Percentiles rank a stretch among this genome's conserved stretches.
Evolutionary conservation across 2,797 vertebrate genomes (phyloP).

Genomic region (Coccyzus lansbergi): DNA sequence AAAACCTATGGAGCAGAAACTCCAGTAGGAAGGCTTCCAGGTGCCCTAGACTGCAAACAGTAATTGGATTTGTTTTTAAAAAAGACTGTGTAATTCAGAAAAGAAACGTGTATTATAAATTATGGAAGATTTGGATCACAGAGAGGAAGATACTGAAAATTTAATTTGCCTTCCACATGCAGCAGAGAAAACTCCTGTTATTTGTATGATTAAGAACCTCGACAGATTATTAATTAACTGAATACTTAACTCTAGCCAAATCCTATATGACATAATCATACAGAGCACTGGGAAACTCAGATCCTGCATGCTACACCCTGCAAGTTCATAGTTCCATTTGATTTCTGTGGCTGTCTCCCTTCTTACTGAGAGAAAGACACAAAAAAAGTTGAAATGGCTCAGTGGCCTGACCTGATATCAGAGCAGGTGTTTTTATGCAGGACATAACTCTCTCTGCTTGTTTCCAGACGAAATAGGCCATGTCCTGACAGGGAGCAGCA

Average conservation of each 20-base stretch:
- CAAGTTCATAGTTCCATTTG: background rate
- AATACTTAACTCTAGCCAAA: background rate
- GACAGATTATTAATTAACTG: background rate
- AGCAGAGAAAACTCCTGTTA: background rate
- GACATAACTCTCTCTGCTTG: background rate
- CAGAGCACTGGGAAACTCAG: background rate
- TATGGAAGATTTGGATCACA: background rate
- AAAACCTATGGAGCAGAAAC: constrained; percentile 6
- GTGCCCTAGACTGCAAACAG: background rate
- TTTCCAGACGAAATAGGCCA: background rate
- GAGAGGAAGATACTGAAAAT: background rate
- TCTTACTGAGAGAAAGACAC: background rate
- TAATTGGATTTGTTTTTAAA: background rate
- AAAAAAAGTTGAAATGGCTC: background rate
- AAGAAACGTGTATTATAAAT: background rate
- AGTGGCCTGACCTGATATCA: background rate
- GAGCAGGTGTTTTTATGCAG: background rate
- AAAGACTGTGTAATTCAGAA: background rate
- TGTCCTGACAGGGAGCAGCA: background rate
- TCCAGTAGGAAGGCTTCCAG: constrained; percentile 7
- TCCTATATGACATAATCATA: background rate
- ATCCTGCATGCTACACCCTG: background rate
- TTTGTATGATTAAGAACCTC: background rate
- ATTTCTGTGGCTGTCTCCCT: background rate
- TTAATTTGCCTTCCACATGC: background rate